phyloP scores from a whole-genome alignment of 2,113 vertebrate genomes.

The Brachyhypopomus gauderio region DNA sequence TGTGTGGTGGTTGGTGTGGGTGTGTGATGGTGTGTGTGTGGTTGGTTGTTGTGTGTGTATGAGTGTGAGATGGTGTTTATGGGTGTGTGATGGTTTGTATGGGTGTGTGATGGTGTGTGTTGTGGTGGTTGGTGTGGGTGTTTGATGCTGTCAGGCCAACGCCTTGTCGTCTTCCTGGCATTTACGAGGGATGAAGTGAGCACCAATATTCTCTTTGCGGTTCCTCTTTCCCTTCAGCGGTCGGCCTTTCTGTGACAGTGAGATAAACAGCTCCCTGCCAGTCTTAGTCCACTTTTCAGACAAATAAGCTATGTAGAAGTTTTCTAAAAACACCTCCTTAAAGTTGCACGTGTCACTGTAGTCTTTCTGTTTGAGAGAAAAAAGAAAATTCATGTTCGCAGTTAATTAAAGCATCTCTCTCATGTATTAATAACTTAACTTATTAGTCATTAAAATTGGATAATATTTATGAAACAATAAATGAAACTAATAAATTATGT shows the following conservation, averaged over 20 bases:
- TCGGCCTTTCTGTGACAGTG: constrained; percentile 88
- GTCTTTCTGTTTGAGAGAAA: constrained; percentile 82
- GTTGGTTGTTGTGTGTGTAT: background rate
- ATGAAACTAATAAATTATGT: too few relatives aligned
- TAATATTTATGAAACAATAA: too few relatives aligned
- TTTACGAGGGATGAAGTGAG: constrained; percentile 94
- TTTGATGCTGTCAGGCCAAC: constrained; percentile 58
- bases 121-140: background rate
- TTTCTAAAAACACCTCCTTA: constrained; percentile 95
- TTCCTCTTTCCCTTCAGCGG: constrained; percentile 91
- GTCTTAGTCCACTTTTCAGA: constrained; percentile 91
- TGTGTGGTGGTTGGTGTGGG: background rate
- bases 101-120: background rate
- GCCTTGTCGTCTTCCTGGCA: constrained; percentile 71
- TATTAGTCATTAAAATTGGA: too few relatives aligned
- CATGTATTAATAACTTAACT: too few relatives aligned
- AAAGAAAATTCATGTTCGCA: constrained; percentile 19
- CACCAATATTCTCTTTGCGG: constrained; percentile 87
- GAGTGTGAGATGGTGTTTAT: background rate
- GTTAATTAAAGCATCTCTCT: too few relatives aligned
- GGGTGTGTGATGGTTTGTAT: constrained; percentile 3
- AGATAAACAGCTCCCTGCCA: constrained; percentile 93
- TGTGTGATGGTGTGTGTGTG: too few relatives aligned
- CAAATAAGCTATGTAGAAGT: constrained; percentile 94
- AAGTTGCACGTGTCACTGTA: constrained; percentile 98